Conservation (phyloP, 1,140 invertebrate genomes). For the Drosophila willistoni region DNA sequence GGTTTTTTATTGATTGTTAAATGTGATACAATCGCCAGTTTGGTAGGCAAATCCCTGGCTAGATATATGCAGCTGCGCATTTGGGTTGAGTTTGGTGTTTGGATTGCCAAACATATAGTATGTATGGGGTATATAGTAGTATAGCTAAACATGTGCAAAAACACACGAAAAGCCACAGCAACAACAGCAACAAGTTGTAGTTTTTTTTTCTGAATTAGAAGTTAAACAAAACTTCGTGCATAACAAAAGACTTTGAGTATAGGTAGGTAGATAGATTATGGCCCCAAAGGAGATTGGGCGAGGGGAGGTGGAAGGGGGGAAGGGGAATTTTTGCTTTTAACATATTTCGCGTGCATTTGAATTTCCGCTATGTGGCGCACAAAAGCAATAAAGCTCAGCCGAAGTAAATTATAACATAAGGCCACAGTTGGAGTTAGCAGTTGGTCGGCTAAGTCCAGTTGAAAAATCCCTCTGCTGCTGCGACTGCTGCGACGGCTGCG, state of each 20-base stretch:
- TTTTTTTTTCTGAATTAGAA: conserved; percentile 47
- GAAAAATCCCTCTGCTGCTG: conserved; percentile 23
- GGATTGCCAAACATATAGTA: conserved; percentile 68
- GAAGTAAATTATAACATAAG: conserved; percentile 79
- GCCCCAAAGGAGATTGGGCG: background rate
- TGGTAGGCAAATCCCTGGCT: conserved; percentile 21
- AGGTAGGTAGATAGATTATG: background rate
- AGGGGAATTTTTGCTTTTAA: conserved; percentile 32
- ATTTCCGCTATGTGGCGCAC: conserved; percentile 74
- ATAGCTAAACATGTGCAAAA: conserved; percentile 24
- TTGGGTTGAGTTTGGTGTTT: conserved; percentile 36
- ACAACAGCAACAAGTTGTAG: conserved; percentile 44
- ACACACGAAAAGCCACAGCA: conserved; percentile 15
- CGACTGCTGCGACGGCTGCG: conserved; percentile 31
- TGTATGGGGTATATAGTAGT: conserved; percentile 37
- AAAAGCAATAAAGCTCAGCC: conserved; percentile 70
- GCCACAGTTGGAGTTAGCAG: conserved; percentile 17
- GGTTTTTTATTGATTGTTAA: conserved; percentile 26
- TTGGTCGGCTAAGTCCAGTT: conserved; percentile 29
- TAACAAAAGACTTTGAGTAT: conserved; percentile 53
- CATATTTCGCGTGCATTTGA: conserved; percentile 78
- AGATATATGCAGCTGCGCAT: conserved; percentile 66
- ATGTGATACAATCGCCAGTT: conserved; percentile 64
- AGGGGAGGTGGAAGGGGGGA: background rate
- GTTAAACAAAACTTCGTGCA: conserved; percentile 64